A percentile compares a stretch with the other conserved stretches of the same genome.
Conservation (phyloP, 2,113 vertebrate genomes). For the Zootoca vivipara region DNA sequence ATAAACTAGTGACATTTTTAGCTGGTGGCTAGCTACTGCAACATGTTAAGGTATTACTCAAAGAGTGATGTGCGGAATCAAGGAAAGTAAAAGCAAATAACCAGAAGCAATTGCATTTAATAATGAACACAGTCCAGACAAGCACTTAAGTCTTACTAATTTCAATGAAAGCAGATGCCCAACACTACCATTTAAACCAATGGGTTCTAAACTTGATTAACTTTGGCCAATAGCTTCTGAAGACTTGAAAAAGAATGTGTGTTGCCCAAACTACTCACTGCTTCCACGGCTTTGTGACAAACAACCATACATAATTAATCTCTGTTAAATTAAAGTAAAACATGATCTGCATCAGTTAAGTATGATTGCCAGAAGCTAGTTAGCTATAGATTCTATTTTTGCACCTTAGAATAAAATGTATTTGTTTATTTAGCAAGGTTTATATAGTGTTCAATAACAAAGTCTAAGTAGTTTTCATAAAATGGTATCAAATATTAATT, state of each 20-base stretch:
- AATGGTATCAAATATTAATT: too few relatives aligned
- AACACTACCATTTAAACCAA: not conserved
- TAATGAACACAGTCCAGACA: not conserved
- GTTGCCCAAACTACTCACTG: not conserved
- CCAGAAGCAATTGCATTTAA: constrained; percentile 48
- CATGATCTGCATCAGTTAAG: not conserved
- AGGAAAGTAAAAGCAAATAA: constrained; percentile 54
- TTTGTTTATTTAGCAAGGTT: not conserved
- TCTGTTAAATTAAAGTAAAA: constrained; percentile 20
- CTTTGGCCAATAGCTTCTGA: not conserved
- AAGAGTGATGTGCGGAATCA: constrained; percentile 41
- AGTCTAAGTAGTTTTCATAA: too few relatives aligned
- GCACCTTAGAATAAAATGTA: not conserved
- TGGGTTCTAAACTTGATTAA: not conserved
- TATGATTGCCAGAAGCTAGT: not conserved
- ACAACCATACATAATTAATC: not conserved
- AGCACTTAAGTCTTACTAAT: not conserved
- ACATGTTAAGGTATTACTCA: constrained; percentile 33
- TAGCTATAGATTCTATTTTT: not conserved
- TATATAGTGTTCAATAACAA: too few relatives aligned
- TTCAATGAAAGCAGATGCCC: not conserved
- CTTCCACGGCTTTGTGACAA: not conserved
- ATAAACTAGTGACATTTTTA: constrained; percentile 15
- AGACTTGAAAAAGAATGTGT: constrained; percentile 15
- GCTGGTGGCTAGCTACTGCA: not conserved